A percentile compares a stretch with the other conserved stretches of the same genome.
These are phyloP conservation scores for Orchesellides sinensis DNA, from an alignment of 2,888 invertebrate species.

Conservation along the genomic window DNA sequence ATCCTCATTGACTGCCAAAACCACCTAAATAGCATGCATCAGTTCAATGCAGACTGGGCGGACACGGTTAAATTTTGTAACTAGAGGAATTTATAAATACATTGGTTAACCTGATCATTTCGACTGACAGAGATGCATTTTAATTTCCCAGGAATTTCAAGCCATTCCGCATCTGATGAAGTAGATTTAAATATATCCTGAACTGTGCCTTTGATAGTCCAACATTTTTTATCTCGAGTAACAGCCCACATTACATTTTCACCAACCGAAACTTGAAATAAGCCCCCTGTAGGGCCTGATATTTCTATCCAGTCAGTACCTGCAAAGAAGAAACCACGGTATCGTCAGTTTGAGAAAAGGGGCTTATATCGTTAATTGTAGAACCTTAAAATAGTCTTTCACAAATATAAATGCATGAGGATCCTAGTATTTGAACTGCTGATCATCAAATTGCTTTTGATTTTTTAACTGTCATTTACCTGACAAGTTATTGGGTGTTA, in stretches of 20 bases:
- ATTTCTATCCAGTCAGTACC: constrained; percentile 87
- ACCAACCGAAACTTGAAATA: constrained; percentile 87
- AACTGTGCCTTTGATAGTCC: constrained; percentile 71
- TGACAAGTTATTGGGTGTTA: constrained; percentile 86
- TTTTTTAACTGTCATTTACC: constrained; percentile 78
- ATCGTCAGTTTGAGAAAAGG: too few relatives aligned
- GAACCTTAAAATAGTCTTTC: neutral
- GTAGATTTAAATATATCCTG: constrained; percentile 40
- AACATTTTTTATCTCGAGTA: constrained; percentile 81
- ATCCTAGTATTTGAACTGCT: neutral
- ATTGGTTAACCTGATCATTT: constrained; percentile 63
- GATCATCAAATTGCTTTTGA: too few relatives aligned
- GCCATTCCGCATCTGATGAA: constrained; percentile 66
- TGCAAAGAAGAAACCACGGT: constrained; percentile 69
- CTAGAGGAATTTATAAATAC: neutral
- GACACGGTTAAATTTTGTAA: neutral
- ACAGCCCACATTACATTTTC: constrained; percentile 88
- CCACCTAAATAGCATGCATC: constrained; percentile 54
- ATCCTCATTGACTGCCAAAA: constrained; percentile 69
- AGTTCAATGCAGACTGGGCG: neutral
- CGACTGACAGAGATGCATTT: constrained; percentile 72
- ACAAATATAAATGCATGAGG: neutral
- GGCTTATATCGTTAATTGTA: neutral
- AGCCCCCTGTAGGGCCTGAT: constrained; percentile 67
- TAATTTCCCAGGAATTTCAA: constrained; percentile 71